Conservation (phyloP, 1,140 invertebrate species). For the Vollenhovia emeryi region DNA sequence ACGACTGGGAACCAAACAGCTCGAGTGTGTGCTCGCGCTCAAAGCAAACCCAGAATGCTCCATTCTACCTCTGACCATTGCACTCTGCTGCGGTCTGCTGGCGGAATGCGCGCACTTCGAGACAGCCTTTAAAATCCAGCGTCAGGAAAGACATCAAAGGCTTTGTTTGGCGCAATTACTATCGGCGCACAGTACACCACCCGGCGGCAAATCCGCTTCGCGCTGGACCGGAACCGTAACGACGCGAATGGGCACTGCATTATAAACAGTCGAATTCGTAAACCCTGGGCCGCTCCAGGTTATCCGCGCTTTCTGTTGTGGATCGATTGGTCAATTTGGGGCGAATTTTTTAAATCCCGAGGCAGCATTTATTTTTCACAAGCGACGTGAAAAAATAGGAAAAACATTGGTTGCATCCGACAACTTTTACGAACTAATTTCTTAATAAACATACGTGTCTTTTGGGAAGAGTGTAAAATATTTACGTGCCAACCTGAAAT, state of each 20-base stretch:
- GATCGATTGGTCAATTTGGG: slow-evolving; percentile 1
- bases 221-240: slow-evolving; percentile 53
- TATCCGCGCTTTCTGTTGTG: slow-evolving; percentile 38
- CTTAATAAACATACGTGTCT: neutral
- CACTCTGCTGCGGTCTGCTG: slow-evolving; percentile 63
- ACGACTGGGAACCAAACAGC: slow-evolving; percentile 52
- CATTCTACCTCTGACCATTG: slow-evolving; percentile 54
- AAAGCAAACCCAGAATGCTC: slow-evolving; percentile 65
- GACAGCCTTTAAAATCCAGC: slow-evolving; percentile 67
- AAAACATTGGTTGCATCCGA: neutral
- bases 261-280: slow-evolving; percentile 59
- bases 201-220: slow-evolving; percentile 25
- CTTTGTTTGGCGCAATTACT: slow-evolving; percentile 63
- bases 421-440: neutral
- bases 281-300: slow-evolving; percentile 20
- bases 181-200: slow-evolving; percentile 49
- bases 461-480: neutral
- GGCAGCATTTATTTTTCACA: neutral
- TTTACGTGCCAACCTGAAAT: neutral
- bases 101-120: slow-evolving; percentile 59
- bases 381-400: neutral
- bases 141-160: slow-evolving; percentile 70
- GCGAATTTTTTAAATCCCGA: neutral
- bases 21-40: slow-evolving; percentile 52
- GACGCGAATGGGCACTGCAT: slow-evolving; percentile 56